A percentile compares a stretch with the other conserved stretches of the same genome.
phyloP scores from a whole-genome alignment of 2,797 vertebrate genomes.

The Ptychadena robeensis region DNA sequence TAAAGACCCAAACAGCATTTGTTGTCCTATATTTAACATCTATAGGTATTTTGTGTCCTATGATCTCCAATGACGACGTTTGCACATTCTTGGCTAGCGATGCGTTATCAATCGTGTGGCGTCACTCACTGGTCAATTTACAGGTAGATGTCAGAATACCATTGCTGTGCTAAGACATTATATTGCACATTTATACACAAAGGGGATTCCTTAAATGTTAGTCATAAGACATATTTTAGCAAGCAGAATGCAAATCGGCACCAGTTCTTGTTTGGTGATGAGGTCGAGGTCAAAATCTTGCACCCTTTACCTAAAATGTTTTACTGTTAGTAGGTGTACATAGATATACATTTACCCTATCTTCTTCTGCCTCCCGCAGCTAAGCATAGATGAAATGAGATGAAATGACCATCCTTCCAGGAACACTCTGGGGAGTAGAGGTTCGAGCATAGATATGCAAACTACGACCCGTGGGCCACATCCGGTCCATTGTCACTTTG shows the following conservation, averaged over 20 bases:
- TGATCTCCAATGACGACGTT: background rate
- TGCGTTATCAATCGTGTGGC: background rate
- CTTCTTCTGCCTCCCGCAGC: no score
- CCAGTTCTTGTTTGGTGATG: background rate
- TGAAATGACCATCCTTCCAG: no score
- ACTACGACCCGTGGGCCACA: no score
- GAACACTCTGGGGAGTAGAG: no score
- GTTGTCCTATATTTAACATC: background rate
- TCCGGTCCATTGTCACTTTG: no score
- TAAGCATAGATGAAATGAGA: no score
- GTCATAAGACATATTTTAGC: constrained; percentile 14
- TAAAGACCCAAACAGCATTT: background rate
- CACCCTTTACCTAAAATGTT: no score
- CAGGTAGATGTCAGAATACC: constrained; percentile 36
- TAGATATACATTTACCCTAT: no score
- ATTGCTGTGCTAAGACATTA: constrained; percentile 29
- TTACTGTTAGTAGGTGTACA: no score
- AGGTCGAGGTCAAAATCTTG: no score
- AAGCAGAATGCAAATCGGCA: background rate
- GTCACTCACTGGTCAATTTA: constrained; percentile 18
- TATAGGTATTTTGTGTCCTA: background rate
- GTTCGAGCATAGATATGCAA: no score
- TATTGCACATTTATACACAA: constrained; percentile 23
- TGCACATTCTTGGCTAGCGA: background rate
- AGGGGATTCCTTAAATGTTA: constrained; percentile 18